Base-by-base conservation (phyloP, 2,797 vertebrate species). In the Pipistrellus nathusii region DNA sequence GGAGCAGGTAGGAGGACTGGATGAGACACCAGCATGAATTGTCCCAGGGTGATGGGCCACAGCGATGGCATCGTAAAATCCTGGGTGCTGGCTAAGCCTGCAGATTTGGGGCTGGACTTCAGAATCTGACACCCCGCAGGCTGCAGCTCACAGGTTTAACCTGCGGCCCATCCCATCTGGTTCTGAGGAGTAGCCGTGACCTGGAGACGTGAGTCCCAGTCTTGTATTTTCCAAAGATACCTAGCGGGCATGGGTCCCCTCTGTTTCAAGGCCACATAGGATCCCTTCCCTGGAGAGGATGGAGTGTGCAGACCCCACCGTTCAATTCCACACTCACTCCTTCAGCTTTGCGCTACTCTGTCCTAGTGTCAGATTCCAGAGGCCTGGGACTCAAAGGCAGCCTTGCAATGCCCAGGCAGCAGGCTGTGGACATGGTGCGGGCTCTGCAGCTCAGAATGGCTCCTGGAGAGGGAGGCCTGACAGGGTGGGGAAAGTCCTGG, bases 241-340 rank as follows among this genome's bases (percentile, higher is more conserved):
- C 35, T 7, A 30, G 3, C 4, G 55, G 12, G 8, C 38, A 18
- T 0, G 2, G 53, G 53, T 25, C n/a, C 23, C 3, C 1, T 73
- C 6, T 81, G 27, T 84, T 81, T 87, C 12, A 82, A 55, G 41
- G 53, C 25, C 62, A 83, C 80, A 8, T 15, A 17, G n/a, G 66
- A 35, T 48, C n/a, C 0, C 0, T 80, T 35, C n/a, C 21, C 25
- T 32, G 35, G 35, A 59, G 27, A 64, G 51, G 35, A 51, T 5
- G 8, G 51, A 1, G 11, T 3, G 32, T 92, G 48, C 48, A 9
- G 41, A 5, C 20, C 32, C 23, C 17, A 20, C 59, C 41, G 30
- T 25, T 80, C 20, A 69, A 30, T 48, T 20, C 66, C 17, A 27
- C 13, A 62, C n/a, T 53, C 46, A 35, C 23, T 44, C 27, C 48